Conservation (phyloP, 2,888 invertebrate genomes). For the Acanthosepion esculentum region DNA sequence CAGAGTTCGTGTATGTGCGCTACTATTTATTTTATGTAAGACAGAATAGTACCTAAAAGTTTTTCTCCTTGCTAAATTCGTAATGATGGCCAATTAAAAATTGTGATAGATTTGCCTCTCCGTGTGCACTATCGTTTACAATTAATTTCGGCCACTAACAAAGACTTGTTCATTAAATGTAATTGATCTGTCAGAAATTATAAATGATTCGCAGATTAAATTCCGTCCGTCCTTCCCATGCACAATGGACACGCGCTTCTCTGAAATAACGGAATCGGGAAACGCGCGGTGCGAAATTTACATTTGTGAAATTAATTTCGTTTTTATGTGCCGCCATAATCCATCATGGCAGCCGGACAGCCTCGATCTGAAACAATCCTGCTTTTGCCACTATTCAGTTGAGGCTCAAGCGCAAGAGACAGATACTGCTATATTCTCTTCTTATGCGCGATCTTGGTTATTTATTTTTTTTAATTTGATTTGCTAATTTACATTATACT, state of each 20-base stretch:
- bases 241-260: neutral
- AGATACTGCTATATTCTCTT: neutral
- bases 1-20: neutral
- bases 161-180: conserved; percentile 45
- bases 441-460: neutral
- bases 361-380: conserved; percentile 6
- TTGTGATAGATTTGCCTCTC: neutral
- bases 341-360: conserved; percentile 33
- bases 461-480: neutral
- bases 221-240: conserved; percentile 1
- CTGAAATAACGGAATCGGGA: conserved; percentile 20
- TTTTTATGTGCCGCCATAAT: conserved; percentile 33
- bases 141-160: conserved; percentile 44
- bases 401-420: neutral
- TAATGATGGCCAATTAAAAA: conserved; percentile 23
- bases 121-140: neutral
- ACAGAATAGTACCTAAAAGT: neutral
- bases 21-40: neutral
- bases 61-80: neutral
- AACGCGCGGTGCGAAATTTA: conserved; percentile 4
- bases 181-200: conserved; percentile 47
- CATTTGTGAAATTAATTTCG: conserved; percentile 33
- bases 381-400: neutral
- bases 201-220: conserved; percentile 45
- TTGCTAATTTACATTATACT: neutral